Conservation (phyloP, 2,797 vertebrate genomes). For the Carcharodon carcharias region DNA sequence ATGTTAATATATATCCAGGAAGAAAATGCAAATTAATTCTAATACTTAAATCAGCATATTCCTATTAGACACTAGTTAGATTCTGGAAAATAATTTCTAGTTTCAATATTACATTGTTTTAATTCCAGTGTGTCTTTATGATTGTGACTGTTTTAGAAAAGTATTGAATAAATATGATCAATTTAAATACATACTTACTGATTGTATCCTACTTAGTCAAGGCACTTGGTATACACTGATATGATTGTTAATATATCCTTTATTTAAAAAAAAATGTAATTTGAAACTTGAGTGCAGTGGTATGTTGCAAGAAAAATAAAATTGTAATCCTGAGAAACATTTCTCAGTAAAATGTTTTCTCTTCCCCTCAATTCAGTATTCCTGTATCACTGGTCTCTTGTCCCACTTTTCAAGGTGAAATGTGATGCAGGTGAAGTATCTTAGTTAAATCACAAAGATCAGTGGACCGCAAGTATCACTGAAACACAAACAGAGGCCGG, state of each 20-base stretch:
- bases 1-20: background rate
- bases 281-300: background rate
- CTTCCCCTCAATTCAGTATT: background rate
- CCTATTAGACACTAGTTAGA: background rate
- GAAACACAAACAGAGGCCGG: background rate
- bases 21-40: background rate
- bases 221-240: background rate
- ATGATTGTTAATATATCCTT: background rate
- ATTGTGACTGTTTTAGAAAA: background rate
- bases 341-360: background rate
- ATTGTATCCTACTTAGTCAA: background rate
- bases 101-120: conserved; percentile 35
- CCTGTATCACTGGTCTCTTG: background rate
- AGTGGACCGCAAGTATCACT: background rate
- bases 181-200: background rate
- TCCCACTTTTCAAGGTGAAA: background rate
- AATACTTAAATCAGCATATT: background rate
- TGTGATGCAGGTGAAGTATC: background rate
- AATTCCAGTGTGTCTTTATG: background rate
- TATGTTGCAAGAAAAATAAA: background rate
- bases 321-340: background rate
- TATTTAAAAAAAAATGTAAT: background rate
- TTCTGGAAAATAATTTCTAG: background rate
- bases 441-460: background rate
- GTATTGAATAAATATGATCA: background rate